Evolutionary conservation across 2,888 invertebrate species (phyloP), one percentile per base, ranked within the genome.

Genomic region (Chouioia cunea): DNA sequence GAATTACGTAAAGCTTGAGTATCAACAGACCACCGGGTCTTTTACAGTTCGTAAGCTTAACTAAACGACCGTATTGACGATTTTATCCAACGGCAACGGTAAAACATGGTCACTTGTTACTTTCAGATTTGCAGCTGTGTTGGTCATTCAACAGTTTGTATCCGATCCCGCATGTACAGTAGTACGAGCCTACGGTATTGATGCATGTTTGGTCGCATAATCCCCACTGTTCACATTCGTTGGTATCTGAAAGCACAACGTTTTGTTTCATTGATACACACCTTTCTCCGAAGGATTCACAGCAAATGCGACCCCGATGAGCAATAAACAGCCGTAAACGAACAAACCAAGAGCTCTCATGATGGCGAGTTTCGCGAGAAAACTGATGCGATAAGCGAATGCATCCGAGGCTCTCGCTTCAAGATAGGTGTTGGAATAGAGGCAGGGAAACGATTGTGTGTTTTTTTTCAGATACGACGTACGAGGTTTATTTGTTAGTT

Each of bases 161-260:
- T 43, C 88, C 88, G 0, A 83, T 80, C n/a, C 89, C 90, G 78
- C 94, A 94, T 2, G 79, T 79, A 76, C 94, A 94, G 2, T 76
- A 80, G 77, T 89, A 92, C 0, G 89, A 88, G 0, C 91, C 91
- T 0, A 83, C 81, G 0, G 77, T 84, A 75, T 93, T 93, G 0
- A 85, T 77, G 78, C 94, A 95, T 14, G 80, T 83, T 74, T 94
- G 94, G 62, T 92, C 91, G 79, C 94, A 94, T 8, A 88, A 84
- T 0, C 92, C 92, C 73, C 87, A 88, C 0, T 87, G 83, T 18
- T 15, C 6, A 76, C 93, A 93, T 78, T 92, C 92, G 79, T 93
- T 86, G 3, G 91, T 86, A 76, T 92, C 92, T 73, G 84, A 54
- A 79, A 54, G 75, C 77, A 75, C 82, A 85, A 27, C 27, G 27